phyloP scores from a whole-genome alignment of 2,113 vertebrate genomes.

The Motacilla tschutschensis region DNA sequence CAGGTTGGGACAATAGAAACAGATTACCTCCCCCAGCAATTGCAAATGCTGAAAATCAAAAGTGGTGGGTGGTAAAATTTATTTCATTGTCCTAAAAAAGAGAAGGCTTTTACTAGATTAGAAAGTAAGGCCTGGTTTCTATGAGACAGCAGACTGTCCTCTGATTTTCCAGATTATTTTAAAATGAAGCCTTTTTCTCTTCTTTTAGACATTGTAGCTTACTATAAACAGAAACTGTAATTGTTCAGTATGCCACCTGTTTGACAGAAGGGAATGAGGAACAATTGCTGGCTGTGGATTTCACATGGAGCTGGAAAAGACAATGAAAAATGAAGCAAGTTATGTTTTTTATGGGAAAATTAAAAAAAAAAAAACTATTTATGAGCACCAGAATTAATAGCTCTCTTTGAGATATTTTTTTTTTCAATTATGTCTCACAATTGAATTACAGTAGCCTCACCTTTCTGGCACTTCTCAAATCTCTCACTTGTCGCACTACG shows the following conservation, averaged over 20 bases:
- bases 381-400: neutral
- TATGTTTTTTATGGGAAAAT: neutral
- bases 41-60: slow-evolving; percentile 5
- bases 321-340: neutral
- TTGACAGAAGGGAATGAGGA: neutral
- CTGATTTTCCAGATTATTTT: neutral
- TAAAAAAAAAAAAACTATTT: neutral
- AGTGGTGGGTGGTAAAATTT: neutral
- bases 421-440: neutral
- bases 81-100: neutral
- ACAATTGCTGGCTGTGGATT: neutral
- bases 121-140: neutral
- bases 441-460: neutral
- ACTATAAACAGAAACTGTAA: slow-evolving; percentile 1
- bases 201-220: neutral
- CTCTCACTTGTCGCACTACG: neutral
- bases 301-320: neutral
- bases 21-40: neutral
- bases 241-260: neutral
- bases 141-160: neutral
- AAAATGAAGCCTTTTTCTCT: neutral
- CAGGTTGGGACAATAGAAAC: neutral
- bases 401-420: neutral
- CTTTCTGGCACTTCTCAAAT: neutral
- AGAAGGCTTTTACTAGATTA: neutral